Base-by-base conservation (phyloP, 2,797 vertebrate species). In the Oreochromis mossambicus region DNA sequence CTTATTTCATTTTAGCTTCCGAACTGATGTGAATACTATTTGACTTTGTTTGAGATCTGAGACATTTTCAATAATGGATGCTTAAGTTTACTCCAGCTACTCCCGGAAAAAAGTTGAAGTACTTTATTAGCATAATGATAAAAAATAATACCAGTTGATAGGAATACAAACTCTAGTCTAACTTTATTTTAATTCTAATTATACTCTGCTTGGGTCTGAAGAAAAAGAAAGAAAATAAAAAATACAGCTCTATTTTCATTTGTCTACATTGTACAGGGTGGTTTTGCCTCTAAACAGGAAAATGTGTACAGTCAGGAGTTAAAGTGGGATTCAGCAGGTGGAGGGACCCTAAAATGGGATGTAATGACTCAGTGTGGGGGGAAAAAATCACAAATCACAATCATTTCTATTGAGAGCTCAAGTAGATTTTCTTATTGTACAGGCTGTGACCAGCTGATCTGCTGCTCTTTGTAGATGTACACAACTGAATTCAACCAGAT, bases 131-230 rank as follows among this genome's bases (percentile, higher is more conserved):
- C 9, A 63, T 36, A 36, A 63, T 63, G 58, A 63, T 36, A 1
- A 58, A 58, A 3, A 34, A 19, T 0, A 36, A 61, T n/a, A 61
- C 10, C 58, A 61, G 32, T n/a, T 61, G 17, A 61, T 63, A 10
- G 32, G 58, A 36, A 63, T 63, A 63, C 32, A 63, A 63, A 63
- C 32, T 63, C 10, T 34, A 61, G 29, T 61, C 29, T 61, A 61
- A 36, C 32, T 36, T 61, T 61, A 61, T 61, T 61, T 61, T n/a
- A 61, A 61, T 61, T 61, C 17, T 61, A 61, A 61, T 36, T 61
- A 36, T 34, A 61, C 32, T 34, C 56, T 34, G 56, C 56, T 61
- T 61, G 0, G 34, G 19, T 61, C 17, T n/a, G 56, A 61, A 36
- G 56, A 36, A 61, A 61, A 61, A 3, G 3, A 11, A 61, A 6